Conservation (phyloP, 2,888 invertebrate genomes). For the Lasioglossum morio region DNA sequence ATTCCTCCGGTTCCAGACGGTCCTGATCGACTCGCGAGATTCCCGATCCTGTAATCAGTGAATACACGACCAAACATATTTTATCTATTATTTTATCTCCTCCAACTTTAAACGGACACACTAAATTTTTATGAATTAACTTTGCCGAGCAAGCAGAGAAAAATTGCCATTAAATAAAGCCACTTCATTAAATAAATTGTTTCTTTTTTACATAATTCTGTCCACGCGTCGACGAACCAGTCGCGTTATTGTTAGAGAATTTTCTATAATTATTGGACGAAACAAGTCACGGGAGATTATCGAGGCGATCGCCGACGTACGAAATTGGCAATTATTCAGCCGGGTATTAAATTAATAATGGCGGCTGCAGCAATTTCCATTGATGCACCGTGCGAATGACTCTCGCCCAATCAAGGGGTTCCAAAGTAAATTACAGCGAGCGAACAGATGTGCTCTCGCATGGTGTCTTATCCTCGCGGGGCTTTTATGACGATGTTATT, state of each 20-base stretch:
- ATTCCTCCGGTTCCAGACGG: background rate
- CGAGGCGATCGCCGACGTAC: background rate
- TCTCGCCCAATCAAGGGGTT: slow-evolving; percentile 24
- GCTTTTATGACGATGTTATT: slow-evolving; percentile 47
- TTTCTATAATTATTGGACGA: background rate
- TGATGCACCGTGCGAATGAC: background rate
- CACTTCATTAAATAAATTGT: background rate
- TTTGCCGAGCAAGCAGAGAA: background rate
- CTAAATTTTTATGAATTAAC: background rate
- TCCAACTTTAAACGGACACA: background rate
- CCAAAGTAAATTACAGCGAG: slow-evolving; percentile 41
- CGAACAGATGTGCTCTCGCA: slow-evolving; percentile 51
- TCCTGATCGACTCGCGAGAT: background rate
- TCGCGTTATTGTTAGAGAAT: background rate
- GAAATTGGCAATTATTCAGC: background rate
- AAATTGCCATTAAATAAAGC: background rate
- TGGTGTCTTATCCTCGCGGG: slow-evolving; percentile 35
- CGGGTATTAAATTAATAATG: background rate
- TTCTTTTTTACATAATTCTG: background rate
- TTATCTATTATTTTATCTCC: background rate
- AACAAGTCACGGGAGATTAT: background rate
- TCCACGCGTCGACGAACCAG: background rate
- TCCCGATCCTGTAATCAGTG: background rate
- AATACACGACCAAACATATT: background rate
- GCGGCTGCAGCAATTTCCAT: background rate